Conservation (phyloP, 2,797 vertebrate species). For the Diplodus puntazzo region DNA sequence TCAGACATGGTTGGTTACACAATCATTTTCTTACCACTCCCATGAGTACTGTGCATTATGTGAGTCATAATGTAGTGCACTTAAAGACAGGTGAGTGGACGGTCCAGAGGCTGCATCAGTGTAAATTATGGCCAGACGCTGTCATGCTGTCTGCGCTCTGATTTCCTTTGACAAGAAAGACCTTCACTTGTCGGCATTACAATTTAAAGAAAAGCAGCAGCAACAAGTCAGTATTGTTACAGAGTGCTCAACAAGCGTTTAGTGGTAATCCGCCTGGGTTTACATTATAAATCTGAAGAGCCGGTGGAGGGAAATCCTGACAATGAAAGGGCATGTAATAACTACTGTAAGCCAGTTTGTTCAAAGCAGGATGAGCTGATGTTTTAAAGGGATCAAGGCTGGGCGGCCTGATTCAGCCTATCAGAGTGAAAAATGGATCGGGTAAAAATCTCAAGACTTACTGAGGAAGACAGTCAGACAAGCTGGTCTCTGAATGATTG, state of each 20-base stretch:
- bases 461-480: neutral
- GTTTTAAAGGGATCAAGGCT: slow-evolving; percentile 28
- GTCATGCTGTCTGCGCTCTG: slow-evolving; percentile 10
- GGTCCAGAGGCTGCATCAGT: slow-evolving; percentile 7
- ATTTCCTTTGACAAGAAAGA: neutral
- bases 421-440: neutral
- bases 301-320: slow-evolving; percentile 36
- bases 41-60: neutral
- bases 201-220: slow-evolving; percentile 21
- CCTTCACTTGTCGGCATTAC: neutral
- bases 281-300: slow-evolving; percentile 21
- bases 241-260: slow-evolving; percentile 31
- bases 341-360: slow-evolving; percentile 36
- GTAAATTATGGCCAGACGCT: slow-evolving; percentile 4
- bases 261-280: slow-evolving; percentile 40
- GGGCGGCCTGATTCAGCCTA: slow-evolving; percentile 16
- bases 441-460: neutral
- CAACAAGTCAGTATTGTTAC: slow-evolving; percentile 38
- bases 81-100: neutral
- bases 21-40: slow-evolving; percentile 32
- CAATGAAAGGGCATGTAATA: slow-evolving; percentile 31
- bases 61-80: slow-evolving; percentile 32
- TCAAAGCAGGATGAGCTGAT: slow-evolving; percentile 36
- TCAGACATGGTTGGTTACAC: slow-evolving; percentile 42
- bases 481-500: neutral